A percentile compares a stretch with the other conserved stretches of the same genome.
phyloP scores from a whole-genome alignment of 2,888 invertebrate genomes.

The Callosobruchus maculatus region DNA sequence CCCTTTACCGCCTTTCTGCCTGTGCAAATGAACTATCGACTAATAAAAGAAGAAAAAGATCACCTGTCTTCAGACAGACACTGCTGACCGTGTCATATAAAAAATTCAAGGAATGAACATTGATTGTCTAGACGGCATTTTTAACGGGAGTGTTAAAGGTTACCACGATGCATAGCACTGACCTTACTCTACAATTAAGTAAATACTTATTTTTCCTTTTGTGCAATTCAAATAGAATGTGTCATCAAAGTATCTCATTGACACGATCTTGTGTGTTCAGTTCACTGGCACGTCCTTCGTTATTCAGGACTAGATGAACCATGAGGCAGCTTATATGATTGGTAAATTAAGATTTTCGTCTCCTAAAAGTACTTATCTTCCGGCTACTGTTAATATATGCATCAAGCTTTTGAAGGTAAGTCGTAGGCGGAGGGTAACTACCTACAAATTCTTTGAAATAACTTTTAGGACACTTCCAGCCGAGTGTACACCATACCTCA shows the following conservation, averaged over 20 bases:
- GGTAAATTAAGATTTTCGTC: no score
- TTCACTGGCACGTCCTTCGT: background rate
- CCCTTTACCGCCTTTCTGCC: no score
- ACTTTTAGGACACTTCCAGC: no score
- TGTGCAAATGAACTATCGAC: no score
- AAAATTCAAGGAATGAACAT: background rate
- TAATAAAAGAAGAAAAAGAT: no score
- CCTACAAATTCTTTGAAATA: no score
- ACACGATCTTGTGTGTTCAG: background rate
- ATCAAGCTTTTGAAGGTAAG: no score
- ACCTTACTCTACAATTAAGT: background rate
- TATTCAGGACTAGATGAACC: background rate
- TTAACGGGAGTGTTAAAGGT: background rate
- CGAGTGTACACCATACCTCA: no score
- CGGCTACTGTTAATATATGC: no score
- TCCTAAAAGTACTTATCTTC: no score
- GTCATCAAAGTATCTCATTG: background rate
- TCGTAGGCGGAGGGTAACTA: no score
- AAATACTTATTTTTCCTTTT: background rate
- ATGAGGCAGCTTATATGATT: no score
- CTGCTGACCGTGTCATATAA: background rate
- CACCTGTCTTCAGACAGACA: background rate
- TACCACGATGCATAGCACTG: background rate
- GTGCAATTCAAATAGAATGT: background rate
- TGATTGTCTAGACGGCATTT: background rate